Conservation (phyloP, 2,797 vertebrate species). For the Balearica regulorum region DNA sequence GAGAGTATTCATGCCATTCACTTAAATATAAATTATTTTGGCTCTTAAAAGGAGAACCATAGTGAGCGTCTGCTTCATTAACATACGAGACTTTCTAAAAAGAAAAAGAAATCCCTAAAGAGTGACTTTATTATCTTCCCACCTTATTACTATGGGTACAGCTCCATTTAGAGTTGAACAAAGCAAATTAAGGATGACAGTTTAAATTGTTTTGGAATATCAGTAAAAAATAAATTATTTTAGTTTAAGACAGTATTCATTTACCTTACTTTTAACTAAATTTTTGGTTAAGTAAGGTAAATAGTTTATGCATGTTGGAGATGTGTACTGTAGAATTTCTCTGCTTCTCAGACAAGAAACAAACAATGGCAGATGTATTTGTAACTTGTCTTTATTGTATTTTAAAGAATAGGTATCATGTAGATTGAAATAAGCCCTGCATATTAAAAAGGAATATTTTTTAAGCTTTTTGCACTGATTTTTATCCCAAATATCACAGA, state of each 20-base stretch:
- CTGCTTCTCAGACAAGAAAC: background rate
- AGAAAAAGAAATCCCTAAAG: background rate
- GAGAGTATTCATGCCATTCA: background rate
- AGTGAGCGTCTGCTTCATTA: background rate
- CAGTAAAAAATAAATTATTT: background rate
- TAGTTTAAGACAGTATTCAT: background rate
- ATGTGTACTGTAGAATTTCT: background rate
- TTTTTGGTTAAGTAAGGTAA: background rate
- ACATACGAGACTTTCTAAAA: background rate
- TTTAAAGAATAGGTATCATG: background rate
- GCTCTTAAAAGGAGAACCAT: background rate
- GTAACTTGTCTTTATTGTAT: background rate
- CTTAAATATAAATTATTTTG: background rate
- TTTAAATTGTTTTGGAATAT: background rate
- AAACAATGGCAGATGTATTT: background rate
- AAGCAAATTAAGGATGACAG: background rate
- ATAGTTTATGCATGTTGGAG: background rate
- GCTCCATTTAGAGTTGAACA: background rate
- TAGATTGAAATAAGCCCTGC: background rate
- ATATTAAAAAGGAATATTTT: background rate
- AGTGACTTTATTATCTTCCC: background rate
- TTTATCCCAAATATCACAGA: background rate
- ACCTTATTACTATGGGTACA: background rate
- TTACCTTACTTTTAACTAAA: background rate
- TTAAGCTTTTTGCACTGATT: background rate